phyloP scores from a whole-genome alignment of 2,113 vertebrate species.

The Lophius piscatorius region DNA sequence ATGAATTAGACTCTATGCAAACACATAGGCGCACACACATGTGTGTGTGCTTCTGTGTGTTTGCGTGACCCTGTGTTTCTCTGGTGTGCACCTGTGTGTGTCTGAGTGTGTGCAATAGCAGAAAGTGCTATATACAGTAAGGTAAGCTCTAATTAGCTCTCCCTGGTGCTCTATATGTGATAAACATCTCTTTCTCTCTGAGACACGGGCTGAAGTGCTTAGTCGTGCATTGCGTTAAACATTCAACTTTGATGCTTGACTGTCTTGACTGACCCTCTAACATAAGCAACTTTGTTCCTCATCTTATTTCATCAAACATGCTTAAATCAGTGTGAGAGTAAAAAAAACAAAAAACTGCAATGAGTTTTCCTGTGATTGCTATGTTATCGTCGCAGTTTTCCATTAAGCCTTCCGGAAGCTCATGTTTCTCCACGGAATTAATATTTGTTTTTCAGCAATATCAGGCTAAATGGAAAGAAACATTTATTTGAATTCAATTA shows the following conservation, averaged over 20 bases:
- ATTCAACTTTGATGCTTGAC: constrained; percentile 30
- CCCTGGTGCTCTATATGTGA: constrained; percentile 16
- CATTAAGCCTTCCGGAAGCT: constrained; percentile 22
- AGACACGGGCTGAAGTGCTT: no score
- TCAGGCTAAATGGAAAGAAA: not conserved
- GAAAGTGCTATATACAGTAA: not conserved
- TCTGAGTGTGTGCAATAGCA: not conserved
- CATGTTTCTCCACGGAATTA: not conserved
- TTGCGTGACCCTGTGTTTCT: not conserved
- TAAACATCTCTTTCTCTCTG: constrained; percentile 1
- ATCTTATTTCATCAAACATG: no score
- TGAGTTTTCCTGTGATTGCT: constrained; percentile 19
- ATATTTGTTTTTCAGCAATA: constrained; percentile 9
- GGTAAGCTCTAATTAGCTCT: constrained; percentile 41
- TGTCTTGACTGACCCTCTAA: no score
- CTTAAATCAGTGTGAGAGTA: no score
- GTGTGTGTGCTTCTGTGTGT: no score
- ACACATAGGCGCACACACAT: not conserved
- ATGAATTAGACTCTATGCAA: no score
- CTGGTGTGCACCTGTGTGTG: not conserved
- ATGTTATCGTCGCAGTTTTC: constrained; percentile 4
- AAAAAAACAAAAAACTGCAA: no score
- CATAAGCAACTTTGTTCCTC: no score
- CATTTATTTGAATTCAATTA: constrained; percentile 23
- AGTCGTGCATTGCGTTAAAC: no score